Percentiles rank a stretch among this genome's conserved stretches.
Conservation (phyloP, 2,797 vertebrate genomes). For the Perodicticus potto region DNA sequence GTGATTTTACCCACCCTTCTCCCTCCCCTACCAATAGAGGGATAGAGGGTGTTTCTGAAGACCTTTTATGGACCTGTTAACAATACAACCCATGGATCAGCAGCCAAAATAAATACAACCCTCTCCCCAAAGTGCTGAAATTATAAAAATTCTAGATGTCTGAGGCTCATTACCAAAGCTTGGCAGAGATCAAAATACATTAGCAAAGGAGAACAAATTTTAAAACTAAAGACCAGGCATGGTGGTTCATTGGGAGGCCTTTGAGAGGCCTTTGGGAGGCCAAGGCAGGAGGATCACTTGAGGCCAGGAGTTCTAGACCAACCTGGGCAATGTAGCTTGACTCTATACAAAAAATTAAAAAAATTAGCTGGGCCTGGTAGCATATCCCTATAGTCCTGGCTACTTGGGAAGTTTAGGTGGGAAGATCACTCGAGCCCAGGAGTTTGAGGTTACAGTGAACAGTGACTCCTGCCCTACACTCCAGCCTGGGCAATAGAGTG, state of each 20-base stretch:
- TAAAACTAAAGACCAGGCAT: neutral
- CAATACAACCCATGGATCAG: neutral
- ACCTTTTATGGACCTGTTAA: constrained; percentile 3
- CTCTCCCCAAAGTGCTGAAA: constrained; percentile 52
- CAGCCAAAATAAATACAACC: constrained; percentile 39
- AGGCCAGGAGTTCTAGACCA: too few species aligned
- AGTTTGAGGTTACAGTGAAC: neutral
- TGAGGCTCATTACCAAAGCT: constrained; percentile 19
- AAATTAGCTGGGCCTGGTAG: too few species aligned
- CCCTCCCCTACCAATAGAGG: neutral
- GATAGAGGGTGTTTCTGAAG: neutral
- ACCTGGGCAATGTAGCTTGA: too few species aligned
- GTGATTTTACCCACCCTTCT: neutral
- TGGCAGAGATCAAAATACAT: constrained; percentile 47
- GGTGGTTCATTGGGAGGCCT: neutral
- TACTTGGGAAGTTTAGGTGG: too few species aligned
- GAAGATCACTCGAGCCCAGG: neutral
- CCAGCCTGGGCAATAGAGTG: neutral
- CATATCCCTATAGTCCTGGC: too few species aligned
- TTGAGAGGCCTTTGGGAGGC: too few species aligned
- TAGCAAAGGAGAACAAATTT: constrained; percentile 40
- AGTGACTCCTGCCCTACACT: neutral
- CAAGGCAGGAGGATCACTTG: neutral
- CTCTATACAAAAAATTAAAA: too few species aligned
- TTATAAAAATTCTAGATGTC: constrained; percentile 25